Evolutionary conservation across 2,113 vertebrate species (phyloP).

Genomic region (Monopterus albus): DNA sequence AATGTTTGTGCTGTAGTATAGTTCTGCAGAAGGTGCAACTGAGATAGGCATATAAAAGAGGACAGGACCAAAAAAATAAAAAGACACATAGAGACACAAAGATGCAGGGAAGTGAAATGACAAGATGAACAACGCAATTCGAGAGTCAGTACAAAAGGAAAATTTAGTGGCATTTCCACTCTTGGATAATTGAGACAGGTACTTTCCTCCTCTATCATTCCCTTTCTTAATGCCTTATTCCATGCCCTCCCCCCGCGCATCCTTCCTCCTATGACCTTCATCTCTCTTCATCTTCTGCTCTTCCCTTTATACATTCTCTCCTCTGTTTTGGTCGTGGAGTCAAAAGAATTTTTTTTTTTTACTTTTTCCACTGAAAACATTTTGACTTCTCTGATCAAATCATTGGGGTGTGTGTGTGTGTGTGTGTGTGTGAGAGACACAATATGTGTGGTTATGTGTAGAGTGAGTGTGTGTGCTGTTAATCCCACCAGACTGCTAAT

Average conservation of each 20-base stretch:
- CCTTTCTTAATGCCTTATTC: constrained; percentile 20
- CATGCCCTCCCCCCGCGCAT: not conserved
- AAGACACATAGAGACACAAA: not conserved
- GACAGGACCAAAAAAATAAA: not conserved
- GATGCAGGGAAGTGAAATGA: not conserved
- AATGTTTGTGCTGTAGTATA: constrained; percentile 7
- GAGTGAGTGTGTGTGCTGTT: constrained; percentile 5
- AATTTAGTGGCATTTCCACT: constrained; percentile 24
- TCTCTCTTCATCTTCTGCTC: constrained; percentile 30
- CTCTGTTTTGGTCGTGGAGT: constrained; percentile 8
- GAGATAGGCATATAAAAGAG: constrained; percentile 9
- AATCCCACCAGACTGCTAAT: constrained; percentile 53
- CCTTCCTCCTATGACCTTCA: constrained; percentile 51
- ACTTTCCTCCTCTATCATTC: constrained; percentile 20
- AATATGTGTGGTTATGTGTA: not conserved
- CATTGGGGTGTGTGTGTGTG: not conserved
- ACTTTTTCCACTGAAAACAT: too few relatives aligned
- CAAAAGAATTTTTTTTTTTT: too few relatives aligned
- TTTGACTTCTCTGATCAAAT: constrained; percentile 18
- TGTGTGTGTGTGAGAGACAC: constrained; percentile 1
- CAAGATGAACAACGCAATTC: not conserved
- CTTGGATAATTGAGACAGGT: constrained; percentile 40
- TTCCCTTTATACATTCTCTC: constrained; percentile 25
- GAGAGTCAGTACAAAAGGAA: constrained; percentile 4
- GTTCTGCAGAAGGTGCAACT: constrained; percentile 37